A percentile compares a stretch with the other conserved stretches of the same genome.
These are phyloP conservation scores for Chouioia cunea DNA, from an alignment of 2,888 invertebrate genomes.

Conservation along the genomic window DNA sequence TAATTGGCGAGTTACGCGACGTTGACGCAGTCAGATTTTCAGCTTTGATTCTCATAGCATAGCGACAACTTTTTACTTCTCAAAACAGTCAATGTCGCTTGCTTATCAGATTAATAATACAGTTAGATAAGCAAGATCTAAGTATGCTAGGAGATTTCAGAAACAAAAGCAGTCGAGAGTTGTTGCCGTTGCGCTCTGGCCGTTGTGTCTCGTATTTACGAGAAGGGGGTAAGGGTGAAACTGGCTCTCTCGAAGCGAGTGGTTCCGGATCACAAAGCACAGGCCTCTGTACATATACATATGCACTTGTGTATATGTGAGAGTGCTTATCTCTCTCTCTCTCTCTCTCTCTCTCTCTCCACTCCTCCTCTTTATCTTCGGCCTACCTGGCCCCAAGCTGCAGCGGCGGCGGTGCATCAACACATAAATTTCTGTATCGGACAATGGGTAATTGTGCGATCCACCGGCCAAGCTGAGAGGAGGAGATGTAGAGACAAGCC, in stretches of 20 bases:
- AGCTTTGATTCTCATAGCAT: too few relatives aligned
- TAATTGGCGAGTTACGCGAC: too few relatives aligned
- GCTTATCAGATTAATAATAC: too few relatives aligned
- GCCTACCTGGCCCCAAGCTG: slow-evolving; percentile 51
- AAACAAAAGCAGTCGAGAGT: slow-evolving; percentile 37
- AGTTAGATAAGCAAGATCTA: slow-evolving; percentile 3
- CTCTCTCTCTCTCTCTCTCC: slow-evolving; percentile 17
- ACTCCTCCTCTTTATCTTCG: slow-evolving; percentile 38
- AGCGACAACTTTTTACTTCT: too few relatives aligned
- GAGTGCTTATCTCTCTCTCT: slow-evolving; percentile 36
- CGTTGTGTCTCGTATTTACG: slow-evolving; percentile 52
- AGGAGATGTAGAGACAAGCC: slow-evolving; percentile 22
- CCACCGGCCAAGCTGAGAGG: slow-evolving; percentile 53
- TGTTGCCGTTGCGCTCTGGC: slow-evolving; percentile 11
- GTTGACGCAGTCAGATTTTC: too few relatives aligned
- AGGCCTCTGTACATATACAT: slow-evolving; percentile 45
- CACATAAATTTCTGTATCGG: slow-evolving; percentile 68
- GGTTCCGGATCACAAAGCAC: slow-evolving; percentile 65
- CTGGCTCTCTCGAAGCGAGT: slow-evolving; percentile 20
- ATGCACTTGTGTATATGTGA: slow-evolving; percentile 55
- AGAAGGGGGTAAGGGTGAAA: slow-evolving; percentile 46
- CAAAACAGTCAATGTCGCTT: too few relatives aligned
- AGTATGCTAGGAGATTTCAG: slow-evolving; percentile 18
- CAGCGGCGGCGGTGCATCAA: slow-evolving; percentile 56
- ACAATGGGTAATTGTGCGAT: slow-evolving; percentile 68